Conservation (phyloP, 2,113 vertebrate genomes). For the Petromus typicus region DNA sequence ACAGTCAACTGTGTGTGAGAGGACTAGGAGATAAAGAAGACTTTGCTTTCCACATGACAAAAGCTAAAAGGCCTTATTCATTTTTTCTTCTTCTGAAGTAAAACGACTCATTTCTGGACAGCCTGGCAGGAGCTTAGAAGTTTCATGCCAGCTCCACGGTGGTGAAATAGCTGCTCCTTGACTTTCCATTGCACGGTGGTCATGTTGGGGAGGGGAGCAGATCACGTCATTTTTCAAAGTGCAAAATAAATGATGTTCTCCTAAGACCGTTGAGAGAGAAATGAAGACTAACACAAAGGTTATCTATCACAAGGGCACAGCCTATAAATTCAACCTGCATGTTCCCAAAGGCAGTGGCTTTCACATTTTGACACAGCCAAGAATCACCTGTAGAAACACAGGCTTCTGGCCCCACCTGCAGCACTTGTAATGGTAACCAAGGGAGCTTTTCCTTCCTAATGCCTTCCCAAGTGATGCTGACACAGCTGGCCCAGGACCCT, state of each 20-base stretch:
- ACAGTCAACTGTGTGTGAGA: neutral
- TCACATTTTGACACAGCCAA: neutral
- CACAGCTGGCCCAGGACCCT: neutral
- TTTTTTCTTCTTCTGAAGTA: conserved; percentile 14
- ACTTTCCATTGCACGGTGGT: neutral
- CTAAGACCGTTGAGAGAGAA: neutral
- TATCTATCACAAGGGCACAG: neutral
- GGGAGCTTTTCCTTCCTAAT: neutral
- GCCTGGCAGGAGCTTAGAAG: neutral
- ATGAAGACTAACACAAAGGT: neutral
- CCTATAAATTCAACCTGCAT: neutral
- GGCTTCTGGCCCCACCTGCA: neutral
- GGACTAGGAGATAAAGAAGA: neutral
- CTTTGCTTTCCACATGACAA: neutral
- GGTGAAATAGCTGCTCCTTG: neutral
- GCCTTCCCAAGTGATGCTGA: neutral
- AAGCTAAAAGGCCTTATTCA: neutral
- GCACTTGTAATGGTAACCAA: neutral
- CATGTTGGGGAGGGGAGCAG: neutral
- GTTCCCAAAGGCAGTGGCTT: neutral
- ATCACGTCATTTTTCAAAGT: neutral
- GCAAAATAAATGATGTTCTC: neutral
- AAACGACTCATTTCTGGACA: conserved; percentile 21
- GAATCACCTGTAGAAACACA: neutral
- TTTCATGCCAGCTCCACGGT: neutral